Evolutionary conservation across 2,113 vertebrate species (phyloP).

Genomic region (Edolisoma coerulescens): DNA sequence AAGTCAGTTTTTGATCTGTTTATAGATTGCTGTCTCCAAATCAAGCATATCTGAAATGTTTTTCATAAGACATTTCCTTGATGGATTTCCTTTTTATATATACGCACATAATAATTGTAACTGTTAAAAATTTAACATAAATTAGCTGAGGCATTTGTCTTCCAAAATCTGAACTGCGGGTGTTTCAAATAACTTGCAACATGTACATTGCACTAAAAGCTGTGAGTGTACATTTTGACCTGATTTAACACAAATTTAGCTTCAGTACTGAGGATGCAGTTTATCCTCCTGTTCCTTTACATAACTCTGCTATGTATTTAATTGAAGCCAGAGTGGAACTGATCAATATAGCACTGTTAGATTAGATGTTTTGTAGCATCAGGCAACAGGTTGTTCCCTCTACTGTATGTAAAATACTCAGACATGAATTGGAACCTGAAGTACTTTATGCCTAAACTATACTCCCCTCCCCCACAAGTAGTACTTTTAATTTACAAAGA

Average conservation of each 20-base stretch:
- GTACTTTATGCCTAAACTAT: not conserved
- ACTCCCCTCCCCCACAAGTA: fast-evolving
- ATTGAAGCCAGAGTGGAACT: not conserved
- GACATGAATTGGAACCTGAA: not conserved
- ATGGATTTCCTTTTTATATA: not conserved
- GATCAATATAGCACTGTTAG: not conserved
- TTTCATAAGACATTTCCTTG: not conserved
- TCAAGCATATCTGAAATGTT: not conserved
- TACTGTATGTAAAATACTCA: not conserved
- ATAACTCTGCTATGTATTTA: not conserved
- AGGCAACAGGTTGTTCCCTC: not conserved
- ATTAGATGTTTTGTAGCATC: not conserved
- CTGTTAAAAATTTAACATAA: not conserved
- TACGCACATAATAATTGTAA: not conserved
- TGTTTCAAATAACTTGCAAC: not conserved
- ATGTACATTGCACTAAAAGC: not conserved
- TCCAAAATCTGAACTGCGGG: not conserved
- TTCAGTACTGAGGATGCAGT: not conserved
- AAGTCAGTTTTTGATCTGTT: not conserved
- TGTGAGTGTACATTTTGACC: not conserved
- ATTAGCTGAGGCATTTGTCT: not conserved
- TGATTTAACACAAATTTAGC: not conserved
- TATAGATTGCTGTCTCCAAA: not conserved
- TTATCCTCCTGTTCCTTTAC: not conserved
- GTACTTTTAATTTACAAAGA: slow-evolving; percentile 21